A percentile compares a stretch with the other conserved stretches of the same genome.
These are phyloP conservation scores for Neotragus moschatus DNA, from an alignment of 2,113 vertebrate genomes.

Conservation along the genomic window DNA sequence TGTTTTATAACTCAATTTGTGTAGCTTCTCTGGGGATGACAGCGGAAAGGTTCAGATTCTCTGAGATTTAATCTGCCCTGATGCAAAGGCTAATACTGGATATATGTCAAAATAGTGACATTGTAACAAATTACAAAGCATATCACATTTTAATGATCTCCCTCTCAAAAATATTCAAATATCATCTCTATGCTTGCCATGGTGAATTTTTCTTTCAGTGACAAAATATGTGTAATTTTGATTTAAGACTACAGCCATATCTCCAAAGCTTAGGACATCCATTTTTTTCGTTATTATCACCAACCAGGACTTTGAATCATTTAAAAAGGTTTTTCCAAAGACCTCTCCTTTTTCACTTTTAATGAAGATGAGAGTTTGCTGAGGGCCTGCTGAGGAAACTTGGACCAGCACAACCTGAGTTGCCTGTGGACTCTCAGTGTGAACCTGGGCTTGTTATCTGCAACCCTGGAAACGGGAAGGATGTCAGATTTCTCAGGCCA, in stretches of 20 bases:
- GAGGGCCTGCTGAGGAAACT: not conserved
- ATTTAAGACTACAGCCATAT: not conserved
- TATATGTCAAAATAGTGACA: not conserved
- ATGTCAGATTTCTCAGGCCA: not conserved
- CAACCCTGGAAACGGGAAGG: not conserved
- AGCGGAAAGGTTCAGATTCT: not conserved
- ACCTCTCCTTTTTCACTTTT: not conserved
- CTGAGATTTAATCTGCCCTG: not conserved
- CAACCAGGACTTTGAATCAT: not conserved
- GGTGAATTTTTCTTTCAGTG: not conserved
- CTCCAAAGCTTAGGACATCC: not conserved
- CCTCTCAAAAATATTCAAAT: conserved; percentile 34
- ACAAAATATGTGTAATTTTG: not conserved
- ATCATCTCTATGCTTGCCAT: not conserved
- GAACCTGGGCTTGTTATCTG: not conserved
- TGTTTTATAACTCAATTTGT: conserved; percentile 52
- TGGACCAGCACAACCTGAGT: not conserved
- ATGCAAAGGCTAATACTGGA: not conserved
- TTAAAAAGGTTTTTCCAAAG: not conserved
- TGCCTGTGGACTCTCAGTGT: not conserved
- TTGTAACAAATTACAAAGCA: not conserved
- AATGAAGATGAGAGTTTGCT: not conserved
- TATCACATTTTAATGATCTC: conserved; percentile 15
- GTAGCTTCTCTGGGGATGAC: not conserved
- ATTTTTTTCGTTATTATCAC: not conserved